phyloP scores from a whole-genome alignment of 2,888 invertebrate species.

The Tipula vernalis region DNA sequence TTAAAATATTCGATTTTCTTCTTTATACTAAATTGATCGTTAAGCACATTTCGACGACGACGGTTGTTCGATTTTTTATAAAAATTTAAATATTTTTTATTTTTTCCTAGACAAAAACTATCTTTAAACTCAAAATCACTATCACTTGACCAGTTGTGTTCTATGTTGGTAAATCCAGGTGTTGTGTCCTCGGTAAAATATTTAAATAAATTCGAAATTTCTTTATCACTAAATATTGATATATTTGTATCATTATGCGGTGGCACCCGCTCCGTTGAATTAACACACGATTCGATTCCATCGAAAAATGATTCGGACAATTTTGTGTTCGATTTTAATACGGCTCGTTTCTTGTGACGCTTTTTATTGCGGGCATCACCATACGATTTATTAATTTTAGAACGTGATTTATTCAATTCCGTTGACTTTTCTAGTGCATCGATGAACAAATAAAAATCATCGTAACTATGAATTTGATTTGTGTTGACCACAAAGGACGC shows the following conservation, averaged over 20 bases:
- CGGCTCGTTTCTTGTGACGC: neutral
- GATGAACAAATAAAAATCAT: neutral
- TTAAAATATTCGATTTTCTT: slow-evolving; percentile 5
- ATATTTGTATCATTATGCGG: neutral
- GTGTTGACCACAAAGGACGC: neutral
- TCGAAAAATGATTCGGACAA: slow-evolving; percentile 4
- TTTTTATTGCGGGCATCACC: neutral
- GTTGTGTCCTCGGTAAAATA: neutral
- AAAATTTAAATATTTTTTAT: neutral
- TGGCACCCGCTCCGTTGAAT: neutral
- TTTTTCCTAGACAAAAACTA: neutral
- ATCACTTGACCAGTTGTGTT: neutral
- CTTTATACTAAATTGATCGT: neutral
- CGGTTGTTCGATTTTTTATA: neutral
- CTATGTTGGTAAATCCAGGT: neutral
- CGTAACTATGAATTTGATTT: neutral
- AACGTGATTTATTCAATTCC: neutral
- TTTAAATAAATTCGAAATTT: neutral
- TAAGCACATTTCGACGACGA: too few species aligned
- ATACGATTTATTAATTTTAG: neutral
- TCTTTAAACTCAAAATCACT: neutral
- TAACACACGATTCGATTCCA: neutral
- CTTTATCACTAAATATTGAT: neutral
- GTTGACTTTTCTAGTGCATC: neutral
- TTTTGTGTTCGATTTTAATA: neutral